Conservation (phyloP, 2,797 vertebrate genomes). For the Odontamblyopus lacepedii region DNA sequence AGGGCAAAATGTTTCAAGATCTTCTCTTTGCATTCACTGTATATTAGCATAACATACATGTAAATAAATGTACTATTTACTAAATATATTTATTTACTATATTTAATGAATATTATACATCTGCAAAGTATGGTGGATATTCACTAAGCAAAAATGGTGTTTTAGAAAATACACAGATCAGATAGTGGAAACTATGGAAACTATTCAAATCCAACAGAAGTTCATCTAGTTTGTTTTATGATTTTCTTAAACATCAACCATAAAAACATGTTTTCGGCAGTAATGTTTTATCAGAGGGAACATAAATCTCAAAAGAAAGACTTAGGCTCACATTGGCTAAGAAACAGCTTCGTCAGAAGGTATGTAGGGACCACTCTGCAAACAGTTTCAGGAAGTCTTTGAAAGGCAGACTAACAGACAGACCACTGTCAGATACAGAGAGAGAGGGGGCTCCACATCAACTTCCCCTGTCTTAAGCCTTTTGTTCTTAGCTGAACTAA, state of each 20-base stretch:
- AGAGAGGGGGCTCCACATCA: background rate
- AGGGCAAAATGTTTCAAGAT: too few species aligned
- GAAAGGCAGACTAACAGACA: slow-evolving; percentile 56
- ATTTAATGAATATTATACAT: background rate
- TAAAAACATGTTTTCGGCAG: too few species aligned
- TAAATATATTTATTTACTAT: background rate
- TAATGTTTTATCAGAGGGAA: slow-evolving; percentile 10
- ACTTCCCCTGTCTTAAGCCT: background rate
- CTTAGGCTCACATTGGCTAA: slow-evolving; percentile 35
- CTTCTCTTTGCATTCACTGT: too few species aligned
- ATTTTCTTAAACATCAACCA: too few species aligned
- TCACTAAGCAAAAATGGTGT: background rate
- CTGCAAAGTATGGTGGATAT: background rate
- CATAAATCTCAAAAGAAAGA: slow-evolving; percentile 19
- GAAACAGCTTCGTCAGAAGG: slow-evolving; percentile 39
- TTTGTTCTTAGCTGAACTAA: too few species aligned
- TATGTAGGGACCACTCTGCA: slow-evolving; percentile 54
- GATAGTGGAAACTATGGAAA: background rate
- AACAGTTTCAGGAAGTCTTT: slow-evolving; percentile 68
- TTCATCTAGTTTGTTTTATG: too few species aligned
- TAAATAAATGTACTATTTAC: background rate
- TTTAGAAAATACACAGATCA: background rate
- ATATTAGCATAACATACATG: too few species aligned
- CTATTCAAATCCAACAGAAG: too few species aligned
- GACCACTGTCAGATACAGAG: slow-evolving; percentile 46